Evolutionary conservation across 2,113 vertebrate species (phyloP).

Genomic region (Guaruba guarouba): DNA sequence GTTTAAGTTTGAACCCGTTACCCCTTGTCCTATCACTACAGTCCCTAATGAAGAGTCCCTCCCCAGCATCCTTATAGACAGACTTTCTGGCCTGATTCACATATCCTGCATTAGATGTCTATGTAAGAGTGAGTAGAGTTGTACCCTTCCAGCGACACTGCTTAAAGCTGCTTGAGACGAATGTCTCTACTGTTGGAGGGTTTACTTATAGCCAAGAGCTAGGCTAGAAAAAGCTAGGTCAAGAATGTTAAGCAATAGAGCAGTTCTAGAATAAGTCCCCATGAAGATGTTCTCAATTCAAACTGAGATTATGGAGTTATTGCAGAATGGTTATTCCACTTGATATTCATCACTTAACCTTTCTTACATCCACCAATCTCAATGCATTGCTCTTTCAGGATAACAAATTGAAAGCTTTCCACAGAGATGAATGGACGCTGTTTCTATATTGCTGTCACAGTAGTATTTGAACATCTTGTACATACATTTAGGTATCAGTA

Average conservation of each 20-base stretch:
- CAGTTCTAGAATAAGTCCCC: not conserved
- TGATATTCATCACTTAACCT: not conserved
- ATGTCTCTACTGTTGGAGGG: not conserved
- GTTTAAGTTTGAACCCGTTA: accelerated
- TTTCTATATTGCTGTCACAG: not conserved
- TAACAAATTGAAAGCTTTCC: not conserved
- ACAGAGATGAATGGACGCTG: accelerated
- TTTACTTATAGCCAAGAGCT: not conserved
- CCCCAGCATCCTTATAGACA: not conserved
- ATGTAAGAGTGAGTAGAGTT: not conserved
- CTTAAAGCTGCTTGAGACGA: not conserved
- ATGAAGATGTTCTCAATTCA: not conserved
- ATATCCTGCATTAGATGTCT: not conserved
- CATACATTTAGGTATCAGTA: not conserved
- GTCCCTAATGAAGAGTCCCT: no score
- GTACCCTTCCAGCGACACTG: not conserved
- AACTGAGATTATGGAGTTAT: not conserved
- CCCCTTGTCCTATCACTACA: no score
- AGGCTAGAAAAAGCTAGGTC: not conserved
- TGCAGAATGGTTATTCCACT: not conserved
- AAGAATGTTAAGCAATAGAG: not conserved
- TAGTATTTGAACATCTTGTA: not conserved
- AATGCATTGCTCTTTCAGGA: not conserved
- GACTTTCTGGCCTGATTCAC: not conserved
- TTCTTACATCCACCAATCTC: not conserved